Evolutionary conservation across 2,113 vertebrate genomes (phyloP).

Genomic region (Melanocharis versteri): DNA sequence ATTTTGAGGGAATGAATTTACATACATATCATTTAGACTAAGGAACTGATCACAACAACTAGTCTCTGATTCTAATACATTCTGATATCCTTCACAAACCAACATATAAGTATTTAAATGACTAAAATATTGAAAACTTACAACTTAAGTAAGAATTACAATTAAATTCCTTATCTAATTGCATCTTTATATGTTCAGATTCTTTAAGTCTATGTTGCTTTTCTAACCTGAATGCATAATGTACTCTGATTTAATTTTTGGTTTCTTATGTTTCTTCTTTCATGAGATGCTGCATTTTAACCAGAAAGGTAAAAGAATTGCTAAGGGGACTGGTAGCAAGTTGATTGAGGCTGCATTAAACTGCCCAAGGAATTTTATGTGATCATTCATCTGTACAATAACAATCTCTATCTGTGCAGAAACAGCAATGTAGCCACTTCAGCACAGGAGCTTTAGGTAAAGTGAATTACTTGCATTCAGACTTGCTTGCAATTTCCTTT

Average conservation of each 20-base stretch:
- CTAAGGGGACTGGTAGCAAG: not conserved
- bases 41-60: not conserved
- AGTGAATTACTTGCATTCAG: not conserved
- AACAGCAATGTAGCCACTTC: not conserved
- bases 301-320: not conserved
- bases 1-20: not conserved
- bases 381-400: not conserved
- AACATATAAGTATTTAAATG: not conserved
- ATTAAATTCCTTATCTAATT: not conserved
- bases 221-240: not conserved
- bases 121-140: not conserved
- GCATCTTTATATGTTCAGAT: not conserved
- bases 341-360: not conserved
- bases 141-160: not conserved
- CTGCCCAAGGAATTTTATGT: not conserved
- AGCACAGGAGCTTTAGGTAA: not conserved
- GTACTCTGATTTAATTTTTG: not conserved
- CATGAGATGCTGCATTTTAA: not conserved
- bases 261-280: not conserved
- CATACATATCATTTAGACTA: not conserved
- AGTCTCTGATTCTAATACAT: not conserved
- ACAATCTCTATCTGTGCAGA: not conserved
- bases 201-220: not conserved
- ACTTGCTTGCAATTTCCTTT: not conserved
- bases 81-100: not conserved